Evolutionary conservation across 2,888 invertebrate genomes (phyloP).

Genomic region (Eristalis pertinax): DNA sequence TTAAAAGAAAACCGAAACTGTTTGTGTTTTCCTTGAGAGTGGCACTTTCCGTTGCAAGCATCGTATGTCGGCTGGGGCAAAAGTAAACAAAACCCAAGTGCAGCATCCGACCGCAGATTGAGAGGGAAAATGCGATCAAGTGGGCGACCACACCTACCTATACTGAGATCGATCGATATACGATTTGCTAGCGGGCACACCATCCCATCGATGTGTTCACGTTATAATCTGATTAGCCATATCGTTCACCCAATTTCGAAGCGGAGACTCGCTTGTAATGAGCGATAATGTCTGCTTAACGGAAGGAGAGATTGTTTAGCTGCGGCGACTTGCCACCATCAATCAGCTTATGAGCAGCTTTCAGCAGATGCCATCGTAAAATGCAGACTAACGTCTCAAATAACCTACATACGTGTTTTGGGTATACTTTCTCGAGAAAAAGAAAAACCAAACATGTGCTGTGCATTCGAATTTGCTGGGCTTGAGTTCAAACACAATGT

Average conservation of each 20-base stretch:
- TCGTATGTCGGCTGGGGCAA: not conserved
- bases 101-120: not conserved
- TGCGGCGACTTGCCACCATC: not conserved
- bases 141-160: not conserved
- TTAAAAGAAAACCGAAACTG: conserved; percentile 20
- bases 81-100: not conserved
- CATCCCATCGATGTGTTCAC: not conserved
- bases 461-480: not conserved
- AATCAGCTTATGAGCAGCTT: not conserved
- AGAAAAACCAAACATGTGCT: not conserved
- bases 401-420: not conserved
- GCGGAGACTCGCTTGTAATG: not conserved
- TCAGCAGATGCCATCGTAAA: not conserved
- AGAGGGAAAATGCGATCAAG: not conserved
- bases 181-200: no score
- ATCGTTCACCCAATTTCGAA: not conserved
- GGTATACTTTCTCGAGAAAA: not conserved
- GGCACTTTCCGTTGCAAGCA: not conserved
- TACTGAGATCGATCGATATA: not conserved
- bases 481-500: not conserved
- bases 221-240: not conserved
- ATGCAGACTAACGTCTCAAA: not conserved
- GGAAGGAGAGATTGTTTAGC: not conserved
- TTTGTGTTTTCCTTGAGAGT: not conserved
- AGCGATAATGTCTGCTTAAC: not conserved